Percentiles rank a stretch among this genome's conserved stretches.
These are phyloP conservation scores for Cheilosia grossa DNA, from an alignment of 2,888 invertebrate genomes.

Conservation along the genomic window DNA sequence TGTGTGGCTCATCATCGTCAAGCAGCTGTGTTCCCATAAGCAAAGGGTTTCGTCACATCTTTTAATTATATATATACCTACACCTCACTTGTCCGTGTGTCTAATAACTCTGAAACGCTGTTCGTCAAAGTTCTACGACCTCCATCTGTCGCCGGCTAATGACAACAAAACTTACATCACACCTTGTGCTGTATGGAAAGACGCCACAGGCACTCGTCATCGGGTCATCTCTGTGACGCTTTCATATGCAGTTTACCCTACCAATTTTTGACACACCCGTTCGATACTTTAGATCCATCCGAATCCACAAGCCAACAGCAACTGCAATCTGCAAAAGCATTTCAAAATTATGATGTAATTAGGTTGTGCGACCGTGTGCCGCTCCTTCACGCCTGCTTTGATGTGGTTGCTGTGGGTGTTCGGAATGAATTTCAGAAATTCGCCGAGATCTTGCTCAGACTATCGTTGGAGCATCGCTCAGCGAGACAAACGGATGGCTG, in stretches of 20 bases:
- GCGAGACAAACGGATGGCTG: slow-evolving; percentile 21
- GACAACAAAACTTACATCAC: slow-evolving; percentile 53
- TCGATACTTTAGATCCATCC: neutral
- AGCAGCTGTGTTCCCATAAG: slow-evolving; percentile 3
- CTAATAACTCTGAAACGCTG: slow-evolving; percentile 42
- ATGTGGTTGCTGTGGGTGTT: slow-evolving; percentile 51
- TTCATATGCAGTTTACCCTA: slow-evolving; percentile 30
- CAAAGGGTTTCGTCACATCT: slow-evolving; percentile 54
- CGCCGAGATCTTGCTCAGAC: slow-evolving; percentile 23
- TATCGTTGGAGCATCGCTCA: slow-evolving; percentile 5
- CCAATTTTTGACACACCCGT: slow-evolving; percentile 26
- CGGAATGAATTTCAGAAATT: slow-evolving; percentile 45
- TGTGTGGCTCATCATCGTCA: slow-evolving; percentile 9
- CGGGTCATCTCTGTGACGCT: slow-evolving; percentile 27
- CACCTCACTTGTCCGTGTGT: slow-evolving; percentile 49
- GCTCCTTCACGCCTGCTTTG: slow-evolving; percentile 44
- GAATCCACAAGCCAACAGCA: slow-evolving; percentile 1
- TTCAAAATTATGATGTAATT: slow-evolving; percentile 28
- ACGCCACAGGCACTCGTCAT: slow-evolving; percentile 22
- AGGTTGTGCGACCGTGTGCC: slow-evolving; percentile 9
- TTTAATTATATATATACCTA: slow-evolving; percentile 33
- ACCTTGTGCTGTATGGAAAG: neutral
- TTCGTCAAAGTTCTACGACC: slow-evolving; percentile 59
- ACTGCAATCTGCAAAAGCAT: neutral
- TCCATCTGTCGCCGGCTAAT: slow-evolving; percentile 27